Evolutionary conservation across 30 jellyfish, hydroid and myxozoan species (phyloP), one percentile per base, ranked within the genome.

Genomic region (Phacellophora camtschatica): DNA sequence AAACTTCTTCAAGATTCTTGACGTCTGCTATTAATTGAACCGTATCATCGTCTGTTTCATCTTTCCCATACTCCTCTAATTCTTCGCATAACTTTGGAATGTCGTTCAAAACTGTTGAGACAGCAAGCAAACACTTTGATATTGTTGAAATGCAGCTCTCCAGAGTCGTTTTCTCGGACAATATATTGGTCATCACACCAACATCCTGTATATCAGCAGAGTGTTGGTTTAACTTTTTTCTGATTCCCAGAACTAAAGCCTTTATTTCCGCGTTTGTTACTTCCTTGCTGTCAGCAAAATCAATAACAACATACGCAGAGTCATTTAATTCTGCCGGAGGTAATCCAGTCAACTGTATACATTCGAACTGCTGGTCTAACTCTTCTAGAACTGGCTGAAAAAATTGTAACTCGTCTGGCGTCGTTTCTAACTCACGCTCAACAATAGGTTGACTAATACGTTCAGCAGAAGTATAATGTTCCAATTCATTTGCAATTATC

Each of bases 91-190:
- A 39, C 5, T 67, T 28, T 2, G 91, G 91, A 27, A 80, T 49
- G 22, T 80, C 91, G n/a, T 80, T 31, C 9, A 80, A 18, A 19
- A 80, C 91, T 32, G 25, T 27, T 28, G 30, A 8, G 7, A 80
- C 75, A 8, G 71, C 20, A 34, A 36, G 57, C 8, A 80, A 50
- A 33, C 84, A 64, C 22, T 50, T 48, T 30, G 77, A 41, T 16
- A 80, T 54, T 13, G 82, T 20, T 2, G 73, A 41, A 22, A 80
- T 64, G 58, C 83, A 63, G 22, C 53, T 19, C 35, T 80, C 83
- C 0, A 80, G 39, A 33, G 77, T 64, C 12, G 19, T 23, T 18
- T 30, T 57, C 2, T 54, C 39, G 24, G 67, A 18, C 18, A 64
- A 32, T 23, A 13, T 49, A 22, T 12, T 32, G 37, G 13, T 63